These are phyloP conservation scores for Intellagama lesueurii DNA, from an alignment of 2,797 vertebrate species.

Conservation along the genomic window DNA sequence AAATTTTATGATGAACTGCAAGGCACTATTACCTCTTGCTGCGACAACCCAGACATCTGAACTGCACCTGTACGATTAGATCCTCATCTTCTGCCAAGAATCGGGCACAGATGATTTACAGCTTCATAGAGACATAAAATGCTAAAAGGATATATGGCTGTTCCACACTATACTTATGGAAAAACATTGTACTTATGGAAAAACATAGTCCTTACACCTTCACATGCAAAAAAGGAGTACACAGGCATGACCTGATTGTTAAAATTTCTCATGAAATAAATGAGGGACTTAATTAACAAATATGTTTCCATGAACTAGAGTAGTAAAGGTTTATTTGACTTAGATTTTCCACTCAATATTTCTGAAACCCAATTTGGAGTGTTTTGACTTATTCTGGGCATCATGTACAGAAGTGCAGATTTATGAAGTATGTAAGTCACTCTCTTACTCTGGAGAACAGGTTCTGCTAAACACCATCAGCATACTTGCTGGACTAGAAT, in stretches of 20 bases:
- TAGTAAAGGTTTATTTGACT: slow-evolving; percentile 39
- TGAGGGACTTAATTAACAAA: slow-evolving; percentile 28
- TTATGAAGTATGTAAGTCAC: slow-evolving; percentile 9
- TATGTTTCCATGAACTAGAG: slow-evolving; percentile 36
- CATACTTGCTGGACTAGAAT: slow-evolving; percentile 24
- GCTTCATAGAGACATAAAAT: slow-evolving; percentile 35
- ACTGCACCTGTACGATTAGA: slow-evolving; percentile 29
- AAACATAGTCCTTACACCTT: slow-evolving; percentile 6
- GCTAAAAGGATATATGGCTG: not conserved
- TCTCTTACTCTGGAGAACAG: not conserved
- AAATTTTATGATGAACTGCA: slow-evolving; percentile 23
- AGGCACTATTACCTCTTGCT: slow-evolving; percentile 27
- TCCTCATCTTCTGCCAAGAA: slow-evolving; percentile 28
- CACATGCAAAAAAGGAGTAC: not conserved
- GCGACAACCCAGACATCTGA: slow-evolving; percentile 22
- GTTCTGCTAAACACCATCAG: slow-evolving; percentile 14
- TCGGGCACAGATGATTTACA: slow-evolving; percentile 26
- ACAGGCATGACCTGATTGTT: not conserved
- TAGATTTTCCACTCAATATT: not conserved
- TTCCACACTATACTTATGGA: slow-evolving; percentile 26
- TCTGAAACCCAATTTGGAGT: not conserved
- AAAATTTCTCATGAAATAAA: slow-evolving; percentile 18
- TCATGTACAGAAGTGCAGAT: not conserved
- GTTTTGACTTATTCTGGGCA: not conserved
- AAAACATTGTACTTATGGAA: accelerated